phyloP scores from a whole-genome alignment of 2,888 invertebrate species.

The Catocala fraxini region DNA sequence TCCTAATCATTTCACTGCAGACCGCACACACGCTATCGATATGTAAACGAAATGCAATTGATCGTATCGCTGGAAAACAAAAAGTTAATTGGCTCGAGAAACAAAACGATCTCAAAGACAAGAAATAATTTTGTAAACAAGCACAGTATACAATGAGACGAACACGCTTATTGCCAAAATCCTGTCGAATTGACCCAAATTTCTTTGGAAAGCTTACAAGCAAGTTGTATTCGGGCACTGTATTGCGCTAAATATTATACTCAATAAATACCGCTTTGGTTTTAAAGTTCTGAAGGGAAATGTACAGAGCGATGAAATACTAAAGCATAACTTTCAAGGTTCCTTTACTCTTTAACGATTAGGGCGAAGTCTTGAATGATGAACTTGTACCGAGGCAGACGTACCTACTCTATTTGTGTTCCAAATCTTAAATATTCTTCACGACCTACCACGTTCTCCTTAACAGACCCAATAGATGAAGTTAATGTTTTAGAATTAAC shows the following conservation, averaged over 20 bases:
- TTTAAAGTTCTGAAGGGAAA: slow-evolving; percentile 5
- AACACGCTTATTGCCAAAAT: slow-evolving; percentile 42
- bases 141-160: slow-evolving; percentile 12
- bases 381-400: slow-evolving; percentile 4
- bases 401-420: slow-evolving; percentile 19
- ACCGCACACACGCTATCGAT: slow-evolving; percentile 27
- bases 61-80: slow-evolving; percentile 18
- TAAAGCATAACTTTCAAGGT: neutral
- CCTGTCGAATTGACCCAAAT: slow-evolving; percentile 39
- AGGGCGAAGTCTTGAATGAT: slow-evolving; percentile 13
- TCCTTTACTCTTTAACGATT: neutral
- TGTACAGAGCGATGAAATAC: neutral
- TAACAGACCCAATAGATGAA: slow-evolving; percentile 17
- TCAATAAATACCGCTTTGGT: slow-evolving; percentile 13
- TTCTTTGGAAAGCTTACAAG: slow-evolving; percentile 39
- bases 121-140: slow-evolving; percentile 25
- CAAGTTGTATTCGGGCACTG: slow-evolving; percentile 20
- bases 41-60: slow-evolving; percentile 26
- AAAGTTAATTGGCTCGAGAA: slow-evolving; percentile 30
- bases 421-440: slow-evolving; percentile 17
- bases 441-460: slow-evolving; percentile 3
- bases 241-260: slow-evolving; percentile 18
- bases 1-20: slow-evolving; percentile 15
- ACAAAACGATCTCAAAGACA: slow-evolving; percentile 25
- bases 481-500: slow-evolving; percentile 13